Evolutionary conservation across 2,888 invertebrate genomes (phyloP), one percentile per base, ranked within the genome.

Genomic region (Caenorhabditis imperialis): DNA sequence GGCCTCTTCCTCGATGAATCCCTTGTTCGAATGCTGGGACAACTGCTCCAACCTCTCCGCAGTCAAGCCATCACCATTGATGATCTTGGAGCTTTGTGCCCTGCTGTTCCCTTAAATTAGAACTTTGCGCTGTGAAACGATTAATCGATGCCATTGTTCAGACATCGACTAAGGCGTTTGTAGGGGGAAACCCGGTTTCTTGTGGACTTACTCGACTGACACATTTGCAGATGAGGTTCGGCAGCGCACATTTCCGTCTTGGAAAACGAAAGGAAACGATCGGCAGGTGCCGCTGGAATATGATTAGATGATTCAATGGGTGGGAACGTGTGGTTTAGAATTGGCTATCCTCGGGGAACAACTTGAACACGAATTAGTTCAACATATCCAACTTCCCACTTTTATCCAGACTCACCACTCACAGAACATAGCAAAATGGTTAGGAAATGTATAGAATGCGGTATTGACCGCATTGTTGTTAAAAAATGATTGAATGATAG

Each of bases 161-260:
- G n/a, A n/a, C n/a, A n/a, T 35, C 30, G 30, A 35, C 33, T 30
- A 20, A 44, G 44, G 20, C 35, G 33, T 22, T 50, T 50, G 30
- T n/a, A n/a, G n/a, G n/a, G n/a, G n/a, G n/a, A n/a, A n/a, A n/a
- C n/a, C n/a, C n/a, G n/a, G n/a, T n/a, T n/a, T n/a, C n/a, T n/a
- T 40, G n/a, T 40, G 18, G 40, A 14, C 58, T 58, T 33, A 69
- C 67, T 54, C 22, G 55, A 16, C 23, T 74, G 55, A 51, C 79
- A 79, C 8, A 75, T 48, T 35, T 62, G 44, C 10, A 79, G 47
- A 63, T 82, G 73, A 10, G 82, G 82, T 57, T 81, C 80, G 2
- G 80, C 67, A 25, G 60, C 58, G 55, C 82, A 82, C 10, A 82
- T 38, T 37, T 82, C 80, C 2, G 47, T 50, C 27, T 78, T 74